phyloP scores from a whole-genome alignment of 1,140 invertebrate genomes.

The Trichonephila clavata region DNA sequence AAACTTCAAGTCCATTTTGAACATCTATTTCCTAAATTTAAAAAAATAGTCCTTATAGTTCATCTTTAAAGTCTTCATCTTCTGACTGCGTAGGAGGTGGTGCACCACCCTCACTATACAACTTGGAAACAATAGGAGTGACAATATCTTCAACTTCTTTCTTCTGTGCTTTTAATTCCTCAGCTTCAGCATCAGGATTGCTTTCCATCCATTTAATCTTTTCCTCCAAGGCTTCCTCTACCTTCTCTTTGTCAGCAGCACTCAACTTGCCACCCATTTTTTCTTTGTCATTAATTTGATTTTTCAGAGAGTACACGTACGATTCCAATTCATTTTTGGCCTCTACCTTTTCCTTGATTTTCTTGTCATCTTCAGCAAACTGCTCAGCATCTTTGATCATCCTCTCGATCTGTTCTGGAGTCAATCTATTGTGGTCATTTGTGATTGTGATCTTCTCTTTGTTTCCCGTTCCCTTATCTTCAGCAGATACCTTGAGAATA shows the following conservation, averaged over 20 bases:
- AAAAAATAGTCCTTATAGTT: constrained; percentile 86
- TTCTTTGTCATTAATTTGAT: constrained; percentile 98
- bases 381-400: constrained; percentile 99
- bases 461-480: constrained; percentile 99
- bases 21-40: constrained; percentile 15
- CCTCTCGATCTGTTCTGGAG: constrained; percentile 98
- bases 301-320: constrained; percentile 98
- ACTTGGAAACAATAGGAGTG: constrained; percentile 98
- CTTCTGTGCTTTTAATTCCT: constrained; percentile 91
- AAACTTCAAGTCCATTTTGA: background rate
- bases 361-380: constrained; percentile 99
- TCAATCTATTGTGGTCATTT: constrained; percentile 97
- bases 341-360: constrained; percentile 97
- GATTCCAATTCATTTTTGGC: constrained; percentile 94
- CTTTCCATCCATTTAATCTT: constrained; percentile 99
- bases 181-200: constrained; percentile 95
- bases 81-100: constrained; percentile 86
- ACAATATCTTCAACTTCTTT: constrained; percentile 91
- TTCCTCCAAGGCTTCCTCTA: constrained; percentile 96
- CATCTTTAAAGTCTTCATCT: constrained; percentile 90
- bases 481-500: constrained; percentile 96
- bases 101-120: constrained; percentile 92
- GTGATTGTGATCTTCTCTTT: constrained; percentile 99
- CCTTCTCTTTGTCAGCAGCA: constrained; percentile 96
- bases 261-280: constrained; percentile 96